Evolutionary conservation across 2,888 invertebrate genomes (phyloP), one percentile per base, ranked within the genome.

Genomic region (Thymelicus acteon): DNA sequence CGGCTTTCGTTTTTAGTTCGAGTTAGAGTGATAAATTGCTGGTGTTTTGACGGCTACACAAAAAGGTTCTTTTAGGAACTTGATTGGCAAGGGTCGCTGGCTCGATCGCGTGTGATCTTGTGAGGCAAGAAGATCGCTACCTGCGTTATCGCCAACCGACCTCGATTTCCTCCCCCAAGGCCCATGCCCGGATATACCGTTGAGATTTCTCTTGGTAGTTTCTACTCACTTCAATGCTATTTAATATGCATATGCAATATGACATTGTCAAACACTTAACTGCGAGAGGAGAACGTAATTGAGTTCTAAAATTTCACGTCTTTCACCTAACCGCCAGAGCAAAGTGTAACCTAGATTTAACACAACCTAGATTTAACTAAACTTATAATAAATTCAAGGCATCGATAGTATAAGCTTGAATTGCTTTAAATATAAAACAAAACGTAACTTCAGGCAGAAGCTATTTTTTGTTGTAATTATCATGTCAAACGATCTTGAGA

Each of bases 171-270:
- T 62, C 40, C 85, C 84, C 81, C 86, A 87, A 90, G 87, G 87
- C 82, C 82, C 80, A 79, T 80, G 85, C 80, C 87, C 89, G 90
- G 89, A 91, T 90, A 83, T 78, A 76, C 76, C 75, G 81, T 80
- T 75, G 79, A 89, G 88, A 89, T 90, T 89, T 90, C 91, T 89
- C 89, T 87, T 85, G 80, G 84, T 85, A 86, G 84, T 87, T 85
- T 85, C 85, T 85, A 85, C 82, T 83, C 80, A 85, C 81, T 82
- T 82, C 84, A 76, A 78, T 85, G 81, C 80, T 76, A 83, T 85
- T 85, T 82, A 81, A 81, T 80, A 80, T 80, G 78, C 76, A 61
- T 48, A 8, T 44, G 40, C n/a, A 60, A 13, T 57, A 57, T 31
- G 57, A 52, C 8, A 57, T 1, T 57, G 57, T 40, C 40, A 37